Percentiles rank a stretch among this genome's conserved stretches.
Evolutionary conservation across 2,888 invertebrate species (phyloP).

Genomic region (Disparrhopalites patrizii): DNA sequence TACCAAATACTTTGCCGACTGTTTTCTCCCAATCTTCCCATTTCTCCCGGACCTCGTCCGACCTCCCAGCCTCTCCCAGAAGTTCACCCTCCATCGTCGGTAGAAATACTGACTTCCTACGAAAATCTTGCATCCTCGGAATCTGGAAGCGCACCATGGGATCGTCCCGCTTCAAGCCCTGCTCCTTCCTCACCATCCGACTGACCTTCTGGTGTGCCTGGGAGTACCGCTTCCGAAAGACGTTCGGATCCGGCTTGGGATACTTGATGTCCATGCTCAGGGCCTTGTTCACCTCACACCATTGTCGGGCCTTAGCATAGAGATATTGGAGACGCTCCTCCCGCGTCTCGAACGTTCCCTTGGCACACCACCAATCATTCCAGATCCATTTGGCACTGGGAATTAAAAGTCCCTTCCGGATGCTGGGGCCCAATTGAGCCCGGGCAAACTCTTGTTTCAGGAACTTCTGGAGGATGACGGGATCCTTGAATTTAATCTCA

Average conservation of each 20-base stretch:
- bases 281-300: constrained; percentile 44
- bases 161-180: too few species aligned
- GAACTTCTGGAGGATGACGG: constrained; percentile 30
- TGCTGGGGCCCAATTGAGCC: constrained; percentile 35
- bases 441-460: constrained; percentile 30
- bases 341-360: not conserved
- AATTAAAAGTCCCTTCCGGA: constrained; percentile 30
- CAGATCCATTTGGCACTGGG: constrained; percentile 29
- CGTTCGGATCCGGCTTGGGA: constrained; percentile 36
- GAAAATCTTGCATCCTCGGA: too few species aligned
- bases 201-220: constrained; percentile 21
- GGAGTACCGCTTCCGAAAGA: constrained; percentile 34
- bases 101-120: too few species aligned
- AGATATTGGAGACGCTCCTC: constrained; percentile 21
- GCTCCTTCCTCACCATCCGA: constrained; percentile 9
- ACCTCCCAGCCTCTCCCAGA: too few species aligned
- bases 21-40: not conserved
- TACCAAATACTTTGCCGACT: not conserved
- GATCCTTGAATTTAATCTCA: constrained; percentile 29
- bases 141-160: too few species aligned
- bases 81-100: too few species aligned
- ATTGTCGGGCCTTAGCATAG: constrained; percentile 39
- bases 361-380: constrained; percentile 24
- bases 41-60: too few species aligned
- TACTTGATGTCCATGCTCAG: constrained; percentile 37